Evolutionary conservation across 2,888 invertebrate species (phyloP), one percentile per base, ranked within the genome.

Genomic region (Platycheirus albimanus): DNA sequence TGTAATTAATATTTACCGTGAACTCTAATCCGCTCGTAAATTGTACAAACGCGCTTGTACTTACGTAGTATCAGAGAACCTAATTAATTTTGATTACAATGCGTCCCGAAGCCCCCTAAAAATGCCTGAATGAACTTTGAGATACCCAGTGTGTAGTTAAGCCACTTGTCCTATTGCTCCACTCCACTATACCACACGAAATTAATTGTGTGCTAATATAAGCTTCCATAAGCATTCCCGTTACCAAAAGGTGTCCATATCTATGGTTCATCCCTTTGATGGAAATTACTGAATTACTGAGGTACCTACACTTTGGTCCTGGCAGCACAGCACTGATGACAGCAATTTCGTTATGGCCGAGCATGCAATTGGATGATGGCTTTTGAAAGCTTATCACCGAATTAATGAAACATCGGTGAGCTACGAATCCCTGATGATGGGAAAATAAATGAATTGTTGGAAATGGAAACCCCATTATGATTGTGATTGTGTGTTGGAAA

Each of bases 41-140:
- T 58, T 70, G 45, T 7, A 30, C 28, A 33, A 28, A 38, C 17
- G 24, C 33, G 7, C 28, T 19, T 36, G 8, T 13, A 13, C 43
- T 58, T 43, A 33, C 36, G 6, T 8, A 7, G 66, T 51, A 45
- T 67, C 28, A 38, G 38, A 71, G 52, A 28, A 56, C 43, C 52
- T 72, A 64, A 72, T 72, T 72, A 72, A 72, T 64, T 72, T 72
- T 72, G 52, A 64, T 72, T 72, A 64, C 33, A 45, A 45, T 24
- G 43, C 30, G 45, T 45, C 41, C 30, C 41, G 30, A 41, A 71
- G 10, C n/a, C 3, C 13, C 38, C 30, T 33, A 8, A n/a, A n/a
- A 33, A 33, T 8, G 30, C 5, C 30, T 33, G 30, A 33, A 33
- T 8, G 30, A 33, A 4, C 17, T 30, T 15, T 11, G 0, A 3